Conservation (phyloP, 2,888 invertebrate species). For the Nephrotoma appendiculata region DNA sequence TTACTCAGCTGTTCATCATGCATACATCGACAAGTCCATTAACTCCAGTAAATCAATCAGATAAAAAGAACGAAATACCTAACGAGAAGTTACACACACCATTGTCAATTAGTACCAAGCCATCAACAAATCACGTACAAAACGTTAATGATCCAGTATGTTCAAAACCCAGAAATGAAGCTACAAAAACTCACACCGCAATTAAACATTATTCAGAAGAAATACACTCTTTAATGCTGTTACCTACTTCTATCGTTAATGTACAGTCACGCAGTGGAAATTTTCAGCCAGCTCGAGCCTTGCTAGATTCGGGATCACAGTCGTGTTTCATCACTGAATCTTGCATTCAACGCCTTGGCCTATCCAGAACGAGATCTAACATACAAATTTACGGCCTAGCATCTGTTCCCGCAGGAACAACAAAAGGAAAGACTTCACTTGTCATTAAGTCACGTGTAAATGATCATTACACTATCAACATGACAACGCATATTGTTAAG, state of each 20-base stretch:
- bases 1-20: no score
- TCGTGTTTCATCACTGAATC: not conserved
- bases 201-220: not conserved
- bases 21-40: not conserved
- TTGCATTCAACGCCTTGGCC: not conserved
- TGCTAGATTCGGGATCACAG: no score
- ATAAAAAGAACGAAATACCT: no score
- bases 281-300: no score
- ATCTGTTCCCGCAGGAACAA: not conserved
- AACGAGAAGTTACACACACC: no score
- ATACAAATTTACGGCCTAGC: not conserved
- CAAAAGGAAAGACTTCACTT: not conserved
- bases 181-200: not conserved
- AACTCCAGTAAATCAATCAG: not conserved
- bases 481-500: not conserved
- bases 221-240: not conserved
- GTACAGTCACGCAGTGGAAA: not conserved
- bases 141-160: no score
- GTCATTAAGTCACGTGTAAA: not conserved
- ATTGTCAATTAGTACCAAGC: no score
- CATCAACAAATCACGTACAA: no score
- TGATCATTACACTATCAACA: not conserved
- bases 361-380: not conserved
- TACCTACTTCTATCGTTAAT: not conserved
- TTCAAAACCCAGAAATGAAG: no score